phyloP scores from a whole-genome alignment of 1,140 invertebrate genomes.

The Anastrepha ludens region DNA sequence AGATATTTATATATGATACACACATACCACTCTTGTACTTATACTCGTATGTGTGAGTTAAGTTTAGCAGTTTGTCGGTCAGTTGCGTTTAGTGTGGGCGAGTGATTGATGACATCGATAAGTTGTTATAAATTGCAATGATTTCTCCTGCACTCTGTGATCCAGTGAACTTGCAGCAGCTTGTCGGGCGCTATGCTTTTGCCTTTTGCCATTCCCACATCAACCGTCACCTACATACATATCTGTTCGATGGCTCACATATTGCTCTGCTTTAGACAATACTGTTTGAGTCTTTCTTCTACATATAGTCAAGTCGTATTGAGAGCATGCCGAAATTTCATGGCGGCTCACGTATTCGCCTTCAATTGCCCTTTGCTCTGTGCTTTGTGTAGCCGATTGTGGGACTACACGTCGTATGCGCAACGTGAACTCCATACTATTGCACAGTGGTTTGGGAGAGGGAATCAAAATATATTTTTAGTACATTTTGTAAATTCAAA shows the following conservation, averaged over 20 bases:
- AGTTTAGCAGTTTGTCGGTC: neutral
- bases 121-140: constrained; percentile 69
- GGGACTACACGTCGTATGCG: constrained; percentile 1
- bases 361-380: neutral
- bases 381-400: neutral
- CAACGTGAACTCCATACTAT: neutral
- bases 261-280: neutral
- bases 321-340: neutral
- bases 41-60: neutral
- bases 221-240: neutral
- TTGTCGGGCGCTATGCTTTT: neutral
- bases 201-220: neutral
- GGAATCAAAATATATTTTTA: no score
- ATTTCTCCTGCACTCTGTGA: constrained; percentile 55
- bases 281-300: no score
- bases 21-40: neutral
- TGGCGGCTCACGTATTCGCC: neutral
- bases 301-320: neutral
- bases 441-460: no score
- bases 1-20: neutral
- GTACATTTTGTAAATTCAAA: no score
- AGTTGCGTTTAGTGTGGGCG: constrained; percentile 8
- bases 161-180: constrained; percentile 37
- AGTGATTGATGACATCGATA: constrained; percentile 73
- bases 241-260: neutral